Conservation (phyloP, 92 coral and sea anemone species). For the Porites cylindrica region DNA sequence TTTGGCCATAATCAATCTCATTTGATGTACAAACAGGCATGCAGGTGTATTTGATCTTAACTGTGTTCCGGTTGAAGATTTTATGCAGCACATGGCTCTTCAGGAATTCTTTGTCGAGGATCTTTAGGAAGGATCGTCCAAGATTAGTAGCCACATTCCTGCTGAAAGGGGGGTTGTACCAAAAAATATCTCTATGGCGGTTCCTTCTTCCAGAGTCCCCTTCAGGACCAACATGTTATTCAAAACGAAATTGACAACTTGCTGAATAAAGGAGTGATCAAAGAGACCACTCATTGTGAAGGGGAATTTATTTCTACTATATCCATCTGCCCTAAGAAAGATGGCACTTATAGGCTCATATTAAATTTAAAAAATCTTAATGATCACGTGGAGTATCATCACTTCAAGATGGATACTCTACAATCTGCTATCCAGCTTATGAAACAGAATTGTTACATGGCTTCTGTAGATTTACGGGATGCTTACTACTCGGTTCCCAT, state of each 20-base stretch:
- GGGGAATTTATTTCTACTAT: conserved; percentile 42
- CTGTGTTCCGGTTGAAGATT: no score
- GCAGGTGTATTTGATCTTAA: no score
- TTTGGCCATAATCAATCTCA: no score
- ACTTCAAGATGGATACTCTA: conserved; percentile 50
- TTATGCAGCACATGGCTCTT: no score
- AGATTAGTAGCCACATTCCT: no score
- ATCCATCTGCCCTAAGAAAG: conserved; percentile 24
- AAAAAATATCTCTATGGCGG: no score
- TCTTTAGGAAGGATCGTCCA: no score
- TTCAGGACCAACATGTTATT: conserved; percentile 15
- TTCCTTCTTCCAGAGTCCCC: neutral
- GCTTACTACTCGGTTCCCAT: conserved; percentile 40
- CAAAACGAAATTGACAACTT: conserved; percentile 36
- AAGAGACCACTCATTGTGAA: neutral
- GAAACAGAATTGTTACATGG: conserved; percentile 35
- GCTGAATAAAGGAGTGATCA: conserved; percentile 39
- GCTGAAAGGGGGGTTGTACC: no score
- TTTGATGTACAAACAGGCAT: no score
- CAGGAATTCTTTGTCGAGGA: no score
- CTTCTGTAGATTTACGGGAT: conserved; percentile 48
- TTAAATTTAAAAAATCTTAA: conserved; percentile 38
- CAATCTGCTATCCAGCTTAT: conserved; percentile 31
- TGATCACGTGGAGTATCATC: conserved; percentile 27
- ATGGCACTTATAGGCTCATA: conserved; percentile 35